These are phyloP conservation scores for Steatornis caripensis DNA, from an alignment of 2,113 vertebrate genomes.

Conservation along the genomic window DNA sequence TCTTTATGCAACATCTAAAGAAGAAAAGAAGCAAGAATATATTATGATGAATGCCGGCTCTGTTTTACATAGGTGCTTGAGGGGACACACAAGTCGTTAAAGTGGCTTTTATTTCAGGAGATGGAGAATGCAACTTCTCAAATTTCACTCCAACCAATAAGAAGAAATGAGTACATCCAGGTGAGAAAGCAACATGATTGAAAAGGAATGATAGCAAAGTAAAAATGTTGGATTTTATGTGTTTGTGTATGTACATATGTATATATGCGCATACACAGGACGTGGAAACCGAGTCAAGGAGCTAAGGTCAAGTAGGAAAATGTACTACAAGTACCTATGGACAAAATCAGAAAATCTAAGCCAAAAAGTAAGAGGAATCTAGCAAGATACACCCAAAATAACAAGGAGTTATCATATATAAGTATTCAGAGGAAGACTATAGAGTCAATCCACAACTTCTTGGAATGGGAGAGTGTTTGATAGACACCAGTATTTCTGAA, in stretches of 20 bases:
- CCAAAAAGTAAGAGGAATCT: not conserved
- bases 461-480: not conserved
- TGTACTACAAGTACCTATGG: not conserved
- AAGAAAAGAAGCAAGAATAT: not conserved
- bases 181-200: not conserved
- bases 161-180: not conserved
- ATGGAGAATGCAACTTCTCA: not conserved
- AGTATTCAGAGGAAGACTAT: not conserved
- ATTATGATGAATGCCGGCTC: not conserved
- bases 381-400: not conserved
- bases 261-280: not conserved
- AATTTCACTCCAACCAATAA: not conserved
- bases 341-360: not conserved
- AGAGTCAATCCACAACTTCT: not conserved
- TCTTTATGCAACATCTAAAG: not conserved
- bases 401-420: not conserved
- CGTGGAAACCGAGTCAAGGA: not conserved
- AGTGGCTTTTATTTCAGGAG: not conserved
- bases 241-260: rapidly evolving
- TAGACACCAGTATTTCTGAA: not conserved
- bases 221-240: not conserved
- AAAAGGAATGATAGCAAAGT: not conserved
- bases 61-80: not conserved
- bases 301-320: not conserved
- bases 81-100: not conserved